phyloP scores from a whole-genome alignment of 2,797 vertebrate genomes.

The Adelosebastes latens region DNA sequence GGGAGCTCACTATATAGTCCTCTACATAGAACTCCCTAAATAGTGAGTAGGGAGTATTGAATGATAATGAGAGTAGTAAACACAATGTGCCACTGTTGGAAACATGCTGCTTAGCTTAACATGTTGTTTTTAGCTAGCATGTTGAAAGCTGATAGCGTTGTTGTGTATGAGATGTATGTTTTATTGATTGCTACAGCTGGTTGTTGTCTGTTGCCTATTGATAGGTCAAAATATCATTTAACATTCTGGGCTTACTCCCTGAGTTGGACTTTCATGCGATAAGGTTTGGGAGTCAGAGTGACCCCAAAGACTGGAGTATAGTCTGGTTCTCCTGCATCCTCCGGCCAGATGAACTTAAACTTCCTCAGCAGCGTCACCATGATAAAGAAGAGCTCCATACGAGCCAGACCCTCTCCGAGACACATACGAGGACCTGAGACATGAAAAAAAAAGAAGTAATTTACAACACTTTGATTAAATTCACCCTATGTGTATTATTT shows the following conservation, averaged over 20 bases:
- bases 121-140: neutral
- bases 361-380: constrained; percentile 74
- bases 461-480: no score
- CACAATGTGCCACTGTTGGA: no score
- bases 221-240: neutral
- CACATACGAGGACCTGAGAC: constrained; percentile 76
- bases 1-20: no score
- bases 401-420: constrained; percentile 80
- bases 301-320: constrained; percentile 65
- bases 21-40: no score
- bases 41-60: neutral
- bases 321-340: constrained; percentile 78
- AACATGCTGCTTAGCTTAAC: neutral
- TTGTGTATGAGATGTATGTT: neutral
- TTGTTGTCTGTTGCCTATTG: no score
- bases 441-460: neutral
- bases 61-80: neutral
- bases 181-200: neutral
- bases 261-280: constrained; percentile 61
- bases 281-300: constrained; percentile 69
- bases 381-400: constrained; percentile 82
- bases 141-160: neutral
- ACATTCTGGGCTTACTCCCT: constrained; percentile 21
- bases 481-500: no score
- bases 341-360: constrained; percentile 76